phyloP scores from a whole-genome alignment of 1,140 invertebrate species.

The Pseudoatta argentina region DNA sequence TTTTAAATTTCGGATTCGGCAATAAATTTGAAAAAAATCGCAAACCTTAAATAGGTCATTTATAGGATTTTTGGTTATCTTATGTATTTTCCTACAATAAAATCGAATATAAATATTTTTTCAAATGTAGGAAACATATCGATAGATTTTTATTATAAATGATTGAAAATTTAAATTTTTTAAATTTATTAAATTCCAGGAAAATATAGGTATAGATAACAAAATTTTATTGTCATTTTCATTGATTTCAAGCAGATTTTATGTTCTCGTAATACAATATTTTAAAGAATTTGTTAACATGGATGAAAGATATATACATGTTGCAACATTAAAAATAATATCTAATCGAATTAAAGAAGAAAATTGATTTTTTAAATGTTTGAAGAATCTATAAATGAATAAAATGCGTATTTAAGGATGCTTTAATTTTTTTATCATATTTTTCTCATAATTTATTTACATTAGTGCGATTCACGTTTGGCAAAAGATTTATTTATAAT shows the following conservation, averaged over 20 bases:
- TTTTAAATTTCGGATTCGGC: too few relatives aligned
- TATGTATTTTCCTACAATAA: background rate
- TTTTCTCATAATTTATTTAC: slow-evolving; percentile 8
- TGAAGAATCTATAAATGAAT: background rate
- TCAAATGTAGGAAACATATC: background rate
- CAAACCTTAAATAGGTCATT: too few relatives aligned
- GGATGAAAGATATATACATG: background rate
- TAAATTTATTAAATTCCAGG: background rate
- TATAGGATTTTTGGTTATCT: too few relatives aligned
- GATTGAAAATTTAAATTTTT: background rate
- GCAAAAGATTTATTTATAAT: background rate
- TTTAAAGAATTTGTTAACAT: background rate
- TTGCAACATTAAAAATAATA: background rate
- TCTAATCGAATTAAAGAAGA: background rate
- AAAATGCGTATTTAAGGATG: background rate
- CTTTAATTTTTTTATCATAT: background rate
- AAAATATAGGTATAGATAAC: background rate
- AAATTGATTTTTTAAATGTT: background rate
- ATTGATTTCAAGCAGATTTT: background rate
- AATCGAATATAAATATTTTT: background rate
- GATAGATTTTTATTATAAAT: slow-evolving; percentile 2
- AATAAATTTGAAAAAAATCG: too few relatives aligned
- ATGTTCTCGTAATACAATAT: background rate
- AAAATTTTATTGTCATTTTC: background rate
- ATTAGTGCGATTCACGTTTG: background rate